Evolutionary conservation across 2,113 vertebrate genomes (phyloP), one percentile per base, ranked within the genome.

Genomic region (Psilopogon haemacephalus): DNA sequence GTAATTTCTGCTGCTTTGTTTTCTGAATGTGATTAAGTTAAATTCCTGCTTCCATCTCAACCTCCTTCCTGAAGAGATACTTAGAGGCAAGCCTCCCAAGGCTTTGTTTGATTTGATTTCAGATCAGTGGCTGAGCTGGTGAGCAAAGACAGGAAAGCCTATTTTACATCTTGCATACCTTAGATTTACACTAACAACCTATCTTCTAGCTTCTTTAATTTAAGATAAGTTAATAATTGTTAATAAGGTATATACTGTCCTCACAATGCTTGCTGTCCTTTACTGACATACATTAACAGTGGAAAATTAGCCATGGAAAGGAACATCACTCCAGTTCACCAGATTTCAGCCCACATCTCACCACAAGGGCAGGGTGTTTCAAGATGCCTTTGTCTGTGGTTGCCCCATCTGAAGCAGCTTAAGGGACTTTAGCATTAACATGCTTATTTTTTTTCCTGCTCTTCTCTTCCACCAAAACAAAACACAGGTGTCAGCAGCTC

Each of bases 1-100:
- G 74, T 93, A 92, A 95, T 92, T 96, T 94, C 79, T 95, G 63
- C 79, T 67, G 78, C 88, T 94, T 95, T 94, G 83, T 93, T 89
- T 94, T 87, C 88, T 82, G 73, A 91, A 91, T 83, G 74, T 54
- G 78, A 92, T 88, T 92, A 84, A 85, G 58, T 67, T 86, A 81
- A 85, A 90, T 64, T 85, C 55, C 12, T 89, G 84, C 86, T 87
- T 96, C 77, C 72, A 18, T 89, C 83, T 95, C 62, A 76, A 59
- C 18, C 65, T 81, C 12, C n/a, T 83, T 92, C 64, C 92, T 83
- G 81, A 50, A 77, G 52, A 87, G 65, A 60, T 44, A 65, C 42
- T 89, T 69, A 37, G 52, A 65, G 40, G 46, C 56, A 68, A 80
- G 33, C 9, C 83, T 33, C 50, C 64, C 59, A 63, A 50, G 16